phyloP scores from a whole-genome alignment of 2,797 vertebrate genomes.

The Sebastes trivittatus region DNA sequence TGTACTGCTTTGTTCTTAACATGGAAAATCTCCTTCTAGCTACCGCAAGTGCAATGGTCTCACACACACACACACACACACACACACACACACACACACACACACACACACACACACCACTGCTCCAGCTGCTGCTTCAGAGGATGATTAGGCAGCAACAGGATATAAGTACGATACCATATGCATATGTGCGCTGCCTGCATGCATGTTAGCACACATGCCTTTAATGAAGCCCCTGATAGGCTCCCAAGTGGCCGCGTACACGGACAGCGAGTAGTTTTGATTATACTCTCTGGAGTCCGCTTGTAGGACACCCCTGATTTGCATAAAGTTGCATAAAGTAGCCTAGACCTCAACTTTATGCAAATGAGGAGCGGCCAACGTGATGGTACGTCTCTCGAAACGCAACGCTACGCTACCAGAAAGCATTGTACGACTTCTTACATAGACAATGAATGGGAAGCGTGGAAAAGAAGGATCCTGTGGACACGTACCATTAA shows the following conservation, averaged over 20 bases:
- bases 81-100: slow-evolving; percentile 1
- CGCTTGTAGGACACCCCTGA: neutral
- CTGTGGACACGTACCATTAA: too few species aligned
- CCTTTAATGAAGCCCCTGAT: neutral
- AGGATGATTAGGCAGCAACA: slow-evolving; percentile 81
- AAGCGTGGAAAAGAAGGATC: too few species aligned
- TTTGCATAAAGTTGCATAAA: too few species aligned
- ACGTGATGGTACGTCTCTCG: too few species aligned
- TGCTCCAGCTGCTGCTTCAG: slow-evolving; percentile 82
- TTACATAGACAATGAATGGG: too few species aligned
- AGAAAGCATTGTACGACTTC: too few species aligned
- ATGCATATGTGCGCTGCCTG: neutral
- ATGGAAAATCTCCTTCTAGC: slow-evolving; percentile 91
- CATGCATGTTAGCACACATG: slow-evolving; percentile 19
- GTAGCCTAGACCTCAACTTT: neutral
- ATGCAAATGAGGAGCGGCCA: too few species aligned
- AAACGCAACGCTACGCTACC: too few species aligned
- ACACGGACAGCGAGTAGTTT: neutral
- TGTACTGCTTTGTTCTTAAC: slow-evolving; percentile 88
- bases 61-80: slow-evolving; percentile 13
- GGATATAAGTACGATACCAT: slow-evolving; percentile 76
- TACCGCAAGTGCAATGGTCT: slow-evolving; percentile 78
- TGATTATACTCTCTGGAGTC: neutral
- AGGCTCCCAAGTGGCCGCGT: neutral
- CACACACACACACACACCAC: slow-evolving; percentile 36